A percentile compares a stretch with the other conserved stretches of the same genome.
phyloP scores from a whole-genome alignment of 2,888 invertebrate species.

The Eumacrocentrus americanus region DNA sequence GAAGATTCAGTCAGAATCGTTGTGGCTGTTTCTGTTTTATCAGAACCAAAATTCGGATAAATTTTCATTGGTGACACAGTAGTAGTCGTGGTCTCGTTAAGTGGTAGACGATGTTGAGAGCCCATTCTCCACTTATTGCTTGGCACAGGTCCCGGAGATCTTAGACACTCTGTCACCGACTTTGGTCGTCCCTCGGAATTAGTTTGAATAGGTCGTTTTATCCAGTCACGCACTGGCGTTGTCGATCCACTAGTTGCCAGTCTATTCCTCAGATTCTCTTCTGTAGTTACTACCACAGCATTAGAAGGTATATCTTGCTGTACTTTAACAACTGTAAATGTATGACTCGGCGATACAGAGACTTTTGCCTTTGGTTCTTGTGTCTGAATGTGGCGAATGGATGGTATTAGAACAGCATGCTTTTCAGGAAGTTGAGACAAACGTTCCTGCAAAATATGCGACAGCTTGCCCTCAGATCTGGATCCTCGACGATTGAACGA shows the following conservation, averaged over 20 bases:
- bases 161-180: conserved; percentile 52
- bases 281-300: not conserved
- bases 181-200: conserved; percentile 49
- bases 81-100: conserved; percentile 39
- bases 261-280: conserved; percentile 26
- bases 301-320: conserved; percentile 3
- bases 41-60: not conserved
- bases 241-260: conserved; percentile 25
- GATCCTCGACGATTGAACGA: conserved; percentile 74
- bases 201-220: conserved; percentile 34
- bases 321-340: conserved; percentile 37
- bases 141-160: conserved; percentile 45
- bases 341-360: conserved; percentile 36
- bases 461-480: conserved; percentile 80
- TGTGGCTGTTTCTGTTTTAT: conserved; percentile 43
- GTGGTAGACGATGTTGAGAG: conserved; percentile 49
- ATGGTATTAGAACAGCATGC: conserved; percentile 57
- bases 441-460: conserved; percentile 71
- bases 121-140: conserved; percentile 57
- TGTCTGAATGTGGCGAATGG: conserved; percentile 38
- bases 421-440: conserved; percentile 69
- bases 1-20: conserved; percentile 65
- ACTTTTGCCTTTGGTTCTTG: conserved; percentile 26
- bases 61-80: conserved; percentile 7
- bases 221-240: conserved; percentile 32